Conservation (phyloP, 1,140 invertebrate species). For the Mamestra configurata region DNA sequence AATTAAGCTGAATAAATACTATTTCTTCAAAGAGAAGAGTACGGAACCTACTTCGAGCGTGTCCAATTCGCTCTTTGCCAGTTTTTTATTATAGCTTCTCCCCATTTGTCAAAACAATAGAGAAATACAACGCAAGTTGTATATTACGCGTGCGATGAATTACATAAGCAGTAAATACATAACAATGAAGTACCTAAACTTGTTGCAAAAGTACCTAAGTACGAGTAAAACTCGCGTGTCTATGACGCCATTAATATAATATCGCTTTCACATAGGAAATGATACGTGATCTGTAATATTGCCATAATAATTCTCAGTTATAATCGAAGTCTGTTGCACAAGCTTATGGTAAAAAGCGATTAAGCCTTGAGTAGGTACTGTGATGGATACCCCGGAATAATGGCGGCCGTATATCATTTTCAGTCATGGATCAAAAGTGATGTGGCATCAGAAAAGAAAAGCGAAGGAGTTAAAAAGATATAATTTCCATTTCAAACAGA, state of each 20-base stretch:
- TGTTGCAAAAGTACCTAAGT: neutral
- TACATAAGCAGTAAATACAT: neutral
- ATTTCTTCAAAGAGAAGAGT: too few relatives aligned
- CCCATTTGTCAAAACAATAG: neutral
- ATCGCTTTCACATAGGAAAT: conserved; percentile 6
- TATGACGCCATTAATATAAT: conserved; percentile 5
- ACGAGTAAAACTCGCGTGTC: neutral
- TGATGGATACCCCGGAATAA: too few relatives aligned
- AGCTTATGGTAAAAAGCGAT: neutral
- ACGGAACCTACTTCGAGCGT: too few relatives aligned
- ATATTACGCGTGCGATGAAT: neutral
- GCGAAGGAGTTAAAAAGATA: too few relatives aligned
- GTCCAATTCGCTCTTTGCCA: neutral
- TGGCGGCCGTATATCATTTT: too few relatives aligned
- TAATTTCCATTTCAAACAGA: too few relatives aligned
- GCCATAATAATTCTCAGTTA: neutral
- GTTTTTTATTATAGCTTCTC: neutral
- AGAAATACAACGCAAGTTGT: neutral
- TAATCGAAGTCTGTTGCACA: neutral
- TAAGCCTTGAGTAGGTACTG: too few relatives aligned
- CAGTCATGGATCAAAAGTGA: too few relatives aligned
- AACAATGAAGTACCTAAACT: neutral
- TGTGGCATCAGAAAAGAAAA: too few relatives aligned
- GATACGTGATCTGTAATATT: neutral
- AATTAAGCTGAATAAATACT: too few relatives aligned